Conservation (phyloP, 2,113 vertebrate genomes). For the Sturnus vulgaris region DNA sequence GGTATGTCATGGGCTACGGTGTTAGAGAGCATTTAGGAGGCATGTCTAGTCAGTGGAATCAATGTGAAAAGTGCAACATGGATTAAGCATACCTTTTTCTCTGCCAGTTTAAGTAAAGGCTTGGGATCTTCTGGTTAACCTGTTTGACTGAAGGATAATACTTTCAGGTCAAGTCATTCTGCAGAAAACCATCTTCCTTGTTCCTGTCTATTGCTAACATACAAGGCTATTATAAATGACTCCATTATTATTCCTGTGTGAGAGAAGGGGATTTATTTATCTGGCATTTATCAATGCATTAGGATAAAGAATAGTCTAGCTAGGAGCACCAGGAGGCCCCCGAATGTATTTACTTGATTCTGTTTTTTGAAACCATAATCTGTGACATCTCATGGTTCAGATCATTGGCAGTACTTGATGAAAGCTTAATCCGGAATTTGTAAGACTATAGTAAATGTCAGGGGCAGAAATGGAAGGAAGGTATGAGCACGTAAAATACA, state of each 20-base stretch:
- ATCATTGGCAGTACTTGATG: neutral
- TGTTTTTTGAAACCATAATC: slow-evolving; percentile 45
- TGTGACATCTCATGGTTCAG: slow-evolving; percentile 15
- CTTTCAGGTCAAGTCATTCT: slow-evolving; percentile 53
- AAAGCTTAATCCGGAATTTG: slow-evolving; percentile 31
- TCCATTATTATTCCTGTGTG: slow-evolving; percentile 51
- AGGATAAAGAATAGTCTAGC: slow-evolving; percentile 28
- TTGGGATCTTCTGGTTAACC: slow-evolving; percentile 27
- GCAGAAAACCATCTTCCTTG: slow-evolving; percentile 18
- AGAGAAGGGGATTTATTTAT: slow-evolving; percentile 56
- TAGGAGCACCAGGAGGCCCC: neutral
- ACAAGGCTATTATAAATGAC: slow-evolving; percentile 53
- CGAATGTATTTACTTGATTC: slow-evolving; percentile 10
- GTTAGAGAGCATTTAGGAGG: slow-evolving; percentile 72
- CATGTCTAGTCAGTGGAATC: slow-evolving; percentile 26
- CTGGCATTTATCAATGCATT: slow-evolving; percentile 45
- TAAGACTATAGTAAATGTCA: neutral
- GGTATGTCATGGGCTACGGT: slow-evolving; percentile 74
- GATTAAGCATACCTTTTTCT: slow-evolving; percentile 61
- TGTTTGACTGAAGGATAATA: slow-evolving; percentile 51
- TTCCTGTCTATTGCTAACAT: slow-evolving; percentile 19
- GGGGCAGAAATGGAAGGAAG: neutral
- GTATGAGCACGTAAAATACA: neutral
- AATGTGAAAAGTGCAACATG: slow-evolving; percentile 72
- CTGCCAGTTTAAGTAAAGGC: slow-evolving; percentile 38